Evolutionary conservation across 1,140 invertebrate genomes (phyloP).

Genomic region (Drosophila novamexicana): DNA sequence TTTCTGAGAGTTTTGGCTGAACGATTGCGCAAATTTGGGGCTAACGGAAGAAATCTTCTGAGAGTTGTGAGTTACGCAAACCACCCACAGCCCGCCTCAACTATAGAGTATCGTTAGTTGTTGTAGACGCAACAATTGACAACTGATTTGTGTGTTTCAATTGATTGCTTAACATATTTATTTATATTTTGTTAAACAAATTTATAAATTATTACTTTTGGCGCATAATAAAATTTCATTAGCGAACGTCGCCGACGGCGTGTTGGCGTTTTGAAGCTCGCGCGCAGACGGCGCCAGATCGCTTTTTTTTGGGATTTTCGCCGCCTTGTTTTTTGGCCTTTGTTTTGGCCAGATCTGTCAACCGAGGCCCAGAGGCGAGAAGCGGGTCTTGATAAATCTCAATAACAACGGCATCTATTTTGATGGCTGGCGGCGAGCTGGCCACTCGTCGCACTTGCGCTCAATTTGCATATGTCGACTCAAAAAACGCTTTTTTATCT

Average conservation of each 20-base stretch:
- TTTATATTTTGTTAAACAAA: conserved; percentile 77
- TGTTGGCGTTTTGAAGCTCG: conserved; percentile 53
- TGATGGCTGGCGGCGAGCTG: conserved; percentile 6
- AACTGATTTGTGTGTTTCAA: conserved; percentile 65
- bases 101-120: conserved; percentile 9
- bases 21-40: neutral
- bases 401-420: conserved; percentile 43
- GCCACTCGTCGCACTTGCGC: conserved; percentile 49
- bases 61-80: neutral
- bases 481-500: conserved; percentile 44
- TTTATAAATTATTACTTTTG: conserved; percentile 80
- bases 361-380: neutral
- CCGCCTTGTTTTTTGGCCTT: conserved; percentile 71
- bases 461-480: conserved; percentile 62
- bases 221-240: conserved; percentile 81
- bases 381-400: conserved; percentile 39
- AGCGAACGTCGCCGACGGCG: conserved; percentile 55
- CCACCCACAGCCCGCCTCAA: neutral
- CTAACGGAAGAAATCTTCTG: neutral
- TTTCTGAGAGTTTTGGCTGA: neutral
- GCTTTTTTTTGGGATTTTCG: conserved; percentile 33
- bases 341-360: conserved; percentile 56
- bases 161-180: conserved; percentile 78
- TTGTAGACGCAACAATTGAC: conserved; percentile 39
- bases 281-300: conserved; percentile 54